phyloP scores from a whole-genome alignment of 2,888 invertebrate species.

The Parnassius glacialis region DNA sequence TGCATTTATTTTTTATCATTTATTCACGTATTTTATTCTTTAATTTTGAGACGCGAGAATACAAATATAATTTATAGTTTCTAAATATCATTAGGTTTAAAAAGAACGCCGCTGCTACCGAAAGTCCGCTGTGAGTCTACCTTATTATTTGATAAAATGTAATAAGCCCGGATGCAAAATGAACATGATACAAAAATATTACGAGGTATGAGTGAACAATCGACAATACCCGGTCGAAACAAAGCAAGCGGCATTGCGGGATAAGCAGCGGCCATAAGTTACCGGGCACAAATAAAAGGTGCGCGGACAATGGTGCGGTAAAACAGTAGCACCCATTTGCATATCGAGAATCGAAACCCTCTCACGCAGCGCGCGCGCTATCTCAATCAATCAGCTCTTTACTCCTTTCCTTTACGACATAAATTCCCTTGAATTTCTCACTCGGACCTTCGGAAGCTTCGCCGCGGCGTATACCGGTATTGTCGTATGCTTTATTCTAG shows the following conservation, averaged over 20 bases:
- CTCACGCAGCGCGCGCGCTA: constrained; percentile 11
- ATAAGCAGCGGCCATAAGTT: constrained; percentile 56
- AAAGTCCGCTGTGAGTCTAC: background rate
- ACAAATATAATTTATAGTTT: no score
- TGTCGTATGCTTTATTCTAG: constrained; percentile 32
- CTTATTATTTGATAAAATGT: constrained; percentile 15
- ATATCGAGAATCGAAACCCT: constrained; percentile 64
- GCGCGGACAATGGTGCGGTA: constrained; percentile 60
- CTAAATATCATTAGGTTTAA: no score
- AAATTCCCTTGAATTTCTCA: background rate
- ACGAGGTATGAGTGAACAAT: constrained; percentile 51
- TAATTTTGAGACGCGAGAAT: no score
- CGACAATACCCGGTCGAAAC: constrained; percentile 50
- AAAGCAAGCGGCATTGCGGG: constrained; percentile 43
- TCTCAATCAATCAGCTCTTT: constrained; percentile 1
- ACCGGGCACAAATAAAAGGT: constrained; percentile 41
- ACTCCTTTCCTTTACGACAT: background rate
- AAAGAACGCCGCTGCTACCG: background rate
- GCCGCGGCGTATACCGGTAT: constrained; percentile 2
- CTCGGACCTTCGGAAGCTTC: background rate
- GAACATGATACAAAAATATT: constrained; percentile 36
- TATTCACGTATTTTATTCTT: no score
- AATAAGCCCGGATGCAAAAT: constrained; percentile 27
- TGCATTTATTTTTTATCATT: no score
- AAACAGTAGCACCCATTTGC: constrained; percentile 69